A percentile compares a stretch with the other conserved stretches of the same genome.
Conservation (phyloP, 2,888 invertebrate genomes). For the Tenthredo amoena region DNA sequence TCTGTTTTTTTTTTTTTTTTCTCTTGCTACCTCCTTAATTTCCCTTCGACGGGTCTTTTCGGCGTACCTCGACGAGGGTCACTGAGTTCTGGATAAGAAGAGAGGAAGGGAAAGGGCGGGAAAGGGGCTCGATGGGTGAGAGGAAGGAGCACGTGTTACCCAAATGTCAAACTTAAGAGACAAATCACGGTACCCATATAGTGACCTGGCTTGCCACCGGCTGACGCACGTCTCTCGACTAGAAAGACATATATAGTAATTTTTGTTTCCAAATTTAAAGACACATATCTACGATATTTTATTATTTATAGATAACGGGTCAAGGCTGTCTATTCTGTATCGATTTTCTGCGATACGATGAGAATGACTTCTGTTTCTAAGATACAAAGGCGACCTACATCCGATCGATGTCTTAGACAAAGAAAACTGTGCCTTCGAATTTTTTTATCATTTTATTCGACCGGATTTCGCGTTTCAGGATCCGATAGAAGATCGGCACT, state of each 20-base stretch:
- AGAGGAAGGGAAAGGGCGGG: not conserved
- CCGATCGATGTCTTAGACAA: not conserved
- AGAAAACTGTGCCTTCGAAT: not conserved
- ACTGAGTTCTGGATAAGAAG: not conserved
- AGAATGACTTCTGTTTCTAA: not conserved
- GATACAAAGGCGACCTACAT: not conserved
- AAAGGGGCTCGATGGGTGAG: not conserved
- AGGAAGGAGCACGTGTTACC: constrained; percentile 66
- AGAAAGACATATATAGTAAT: constrained; percentile 9
- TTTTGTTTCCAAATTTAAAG: not conserved
- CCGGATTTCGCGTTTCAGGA: not conserved
- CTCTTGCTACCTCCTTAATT: not conserved
- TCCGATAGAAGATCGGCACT: not conserved
- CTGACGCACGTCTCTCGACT: not conserved
- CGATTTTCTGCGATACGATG: not conserved
- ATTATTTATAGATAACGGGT: not conserved
- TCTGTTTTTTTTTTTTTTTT: not conserved
- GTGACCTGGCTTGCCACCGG: constrained; percentile 12
- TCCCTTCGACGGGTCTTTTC: not conserved
- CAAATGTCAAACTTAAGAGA: constrained; percentile 66
- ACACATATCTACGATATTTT: not conserved
- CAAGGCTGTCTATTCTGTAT: not conserved
- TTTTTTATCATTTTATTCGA: not conserved
- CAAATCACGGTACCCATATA: constrained; percentile 49
- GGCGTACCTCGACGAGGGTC: constrained; percentile 29